These are phyloP conservation scores for Hippocampus zosterae DNA, from an alignment of 2,113 vertebrate genomes.

Conservation along the genomic window DNA sequence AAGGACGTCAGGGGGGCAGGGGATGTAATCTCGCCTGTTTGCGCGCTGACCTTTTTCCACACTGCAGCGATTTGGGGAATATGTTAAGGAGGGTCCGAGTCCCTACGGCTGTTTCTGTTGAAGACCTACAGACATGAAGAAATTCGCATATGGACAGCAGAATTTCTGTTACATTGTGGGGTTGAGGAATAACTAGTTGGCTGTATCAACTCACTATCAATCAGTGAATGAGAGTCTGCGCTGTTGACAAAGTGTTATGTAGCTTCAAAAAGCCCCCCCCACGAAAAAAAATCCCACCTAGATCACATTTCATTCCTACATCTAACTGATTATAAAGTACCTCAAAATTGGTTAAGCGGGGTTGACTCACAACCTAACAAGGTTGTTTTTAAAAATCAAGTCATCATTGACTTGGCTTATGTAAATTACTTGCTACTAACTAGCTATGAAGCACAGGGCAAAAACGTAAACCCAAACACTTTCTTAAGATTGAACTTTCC, in stretches of 20 bases:
- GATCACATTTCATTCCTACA: no score
- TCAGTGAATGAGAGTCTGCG: no score
- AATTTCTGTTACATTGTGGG: not conserved
- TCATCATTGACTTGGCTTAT: no score
- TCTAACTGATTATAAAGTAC: no score
- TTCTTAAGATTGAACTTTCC: not conserved
- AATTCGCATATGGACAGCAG: slow-evolving; percentile 28
- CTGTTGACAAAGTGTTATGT: no score
- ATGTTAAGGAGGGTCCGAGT: slow-evolving; percentile 2
- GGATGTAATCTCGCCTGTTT: not conserved
- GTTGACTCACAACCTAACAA: no score
- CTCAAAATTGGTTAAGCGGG: no score
- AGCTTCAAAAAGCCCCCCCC: no score
- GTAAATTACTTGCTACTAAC: no score
- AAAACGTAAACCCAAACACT: not conserved
- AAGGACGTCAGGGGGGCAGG: not conserved
- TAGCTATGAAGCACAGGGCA: not conserved
- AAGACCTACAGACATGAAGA: slow-evolving; percentile 24
- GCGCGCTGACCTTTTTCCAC: slow-evolving; percentile 15
- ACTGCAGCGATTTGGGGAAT: slow-evolving; percentile 11
- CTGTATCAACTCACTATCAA: slow-evolving; percentile 5
- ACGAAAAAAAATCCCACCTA: no score
- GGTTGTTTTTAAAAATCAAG: no score
- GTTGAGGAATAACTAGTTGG: slow-evolving; percentile 32
- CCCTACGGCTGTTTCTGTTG: slow-evolving; percentile 13